Evolutionary conservation across 2,797 vertebrate genomes (phyloP), one percentile per base, ranked within the genome.

Genomic region (Catharus ustulatus): DNA sequence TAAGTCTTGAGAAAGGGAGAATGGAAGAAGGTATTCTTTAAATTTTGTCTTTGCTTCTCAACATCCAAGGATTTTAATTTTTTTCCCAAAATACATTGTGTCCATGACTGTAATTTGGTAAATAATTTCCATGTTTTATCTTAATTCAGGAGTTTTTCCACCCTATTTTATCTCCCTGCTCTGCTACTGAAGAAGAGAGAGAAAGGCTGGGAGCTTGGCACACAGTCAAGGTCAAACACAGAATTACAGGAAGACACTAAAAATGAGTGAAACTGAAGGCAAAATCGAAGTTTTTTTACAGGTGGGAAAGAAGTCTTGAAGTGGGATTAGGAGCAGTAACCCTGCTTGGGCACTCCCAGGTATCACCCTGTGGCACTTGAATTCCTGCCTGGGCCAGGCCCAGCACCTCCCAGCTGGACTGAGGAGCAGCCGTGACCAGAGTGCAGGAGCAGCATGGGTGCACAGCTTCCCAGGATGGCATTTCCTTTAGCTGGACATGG

Each of bases 391-490:
- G 21, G 14, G 23, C 5, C 15, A 49, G 48, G 17, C 11, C n/a
- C 34, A 66, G 51, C 15, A 24, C 7, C 9, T 66, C 13, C 22
- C 22, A 27, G 3, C 3, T 42, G 17, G 11, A 22, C 3, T 2
- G 23, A 46, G 57, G 27, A 36, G 2, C 9, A 81, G 32, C 9
- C 5, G 11, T 12, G 15, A 40, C 15, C 24, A 40, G 14, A 29
- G 9, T 2, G 7, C 26, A 27, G 26, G 32, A 64, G 36, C 1
- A 7, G 21, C 20, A 10, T 0, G n/a, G 19, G 3, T 22, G 6
- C 20, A 45, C 18, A 64, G 0, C 27, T 13, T 40, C 10, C 30
- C 20, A 52, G 55, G 36, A 15, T 11, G 4, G 51, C 4, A 11
- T 15, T 51, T 68, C 18, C 13, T 36, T 43, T 26, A 61, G 10